Evolutionary conservation across 2,888 invertebrate genomes (phyloP).

Genomic region (Polydrusus tereticollis): DNA sequence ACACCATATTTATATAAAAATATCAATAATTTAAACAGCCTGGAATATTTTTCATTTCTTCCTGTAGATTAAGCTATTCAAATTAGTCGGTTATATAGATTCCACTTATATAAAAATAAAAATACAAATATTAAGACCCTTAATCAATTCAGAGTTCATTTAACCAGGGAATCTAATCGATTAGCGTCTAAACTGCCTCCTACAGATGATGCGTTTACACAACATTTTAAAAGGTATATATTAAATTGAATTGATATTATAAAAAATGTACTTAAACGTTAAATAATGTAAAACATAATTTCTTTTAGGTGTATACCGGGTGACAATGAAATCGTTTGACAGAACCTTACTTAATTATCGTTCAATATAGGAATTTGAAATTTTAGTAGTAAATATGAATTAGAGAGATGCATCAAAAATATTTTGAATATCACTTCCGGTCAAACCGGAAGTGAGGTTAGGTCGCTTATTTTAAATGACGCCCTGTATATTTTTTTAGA

Average conservation of each 20-base stretch:
- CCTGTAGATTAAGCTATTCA: not conserved
- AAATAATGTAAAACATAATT: not conserved
- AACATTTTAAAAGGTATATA: conserved; percentile 11
- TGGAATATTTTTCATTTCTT: not conserved
- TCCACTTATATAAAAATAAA: conserved; percentile 13
- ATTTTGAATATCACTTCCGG: too few relatives aligned
- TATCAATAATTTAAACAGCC: not conserved
- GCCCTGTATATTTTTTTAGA: too few relatives aligned
- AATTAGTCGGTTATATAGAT: not conserved
- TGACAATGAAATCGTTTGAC: too few relatives aligned
- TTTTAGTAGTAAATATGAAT: not conserved
- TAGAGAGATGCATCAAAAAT: too few relatives aligned
- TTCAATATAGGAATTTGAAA: too few relatives aligned
- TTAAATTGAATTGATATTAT: not conserved
- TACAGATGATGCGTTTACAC: conserved; percentile 17
- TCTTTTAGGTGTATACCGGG: not conserved
- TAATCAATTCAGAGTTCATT: not conserved
- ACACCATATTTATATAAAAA: not conserved
- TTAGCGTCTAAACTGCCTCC: conserved; percentile 7
- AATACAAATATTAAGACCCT: not conserved
- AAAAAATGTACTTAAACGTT: not conserved
- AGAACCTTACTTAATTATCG: too few relatives aligned
- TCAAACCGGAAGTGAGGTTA: too few relatives aligned
- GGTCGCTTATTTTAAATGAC: too few relatives aligned
- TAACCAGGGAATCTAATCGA: not conserved